Base-by-base conservation (phyloP, 2,797 vertebrate species). In the Falco rusticolus region DNA sequence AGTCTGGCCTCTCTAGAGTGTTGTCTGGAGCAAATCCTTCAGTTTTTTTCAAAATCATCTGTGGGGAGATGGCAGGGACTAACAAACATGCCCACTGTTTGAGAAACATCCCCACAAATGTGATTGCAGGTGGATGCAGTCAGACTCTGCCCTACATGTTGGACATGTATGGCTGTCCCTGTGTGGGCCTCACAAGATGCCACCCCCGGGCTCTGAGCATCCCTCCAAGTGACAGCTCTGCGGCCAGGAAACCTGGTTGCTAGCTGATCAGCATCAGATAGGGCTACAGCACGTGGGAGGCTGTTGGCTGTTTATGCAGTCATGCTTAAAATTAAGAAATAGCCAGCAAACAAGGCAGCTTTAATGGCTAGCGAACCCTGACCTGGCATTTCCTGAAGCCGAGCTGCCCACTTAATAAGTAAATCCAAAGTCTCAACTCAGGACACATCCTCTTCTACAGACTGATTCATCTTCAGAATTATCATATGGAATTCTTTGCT, bases 251-350 rank as follows among this genome's bases (percentile, higher is more conserved):
- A 43, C 25, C 63, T 59, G 59, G 26, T 74, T 81, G 41, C 54
- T 81, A 87, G n/a, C 70, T 93, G 66, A 26, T 8, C 37, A 37
- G n/a, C 1, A 2, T 25, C 2, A 1, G 29, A 5, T 45, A 47
- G 56, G 33, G 61, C 68, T 51, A 26, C 43, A 43, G 48, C 68
- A 53, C n/a, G 1, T 11, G 60, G 47, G n/a, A 83, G 50, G 60
- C 80, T 93, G 33, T 14, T 74, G 81, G 61, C 76, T 90, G 53
- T 80, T 84, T 71, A 47, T 65, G 53, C 74, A 87, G 83, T 59
- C 81, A 31, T 66, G 80, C 83, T 89, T 92, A 84, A 91, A 91
- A 89, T 80, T 68, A 77, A 72, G 56, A 72, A 71, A 57, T 19
- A 76, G 41, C 51, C 75, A 92, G 65, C 37, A 71, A 85, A 56